These are phyloP conservation scores for Neoarius graeffei DNA, from an alignment of 2,113 vertebrate genomes.

Conservation along the genomic window DNA sequence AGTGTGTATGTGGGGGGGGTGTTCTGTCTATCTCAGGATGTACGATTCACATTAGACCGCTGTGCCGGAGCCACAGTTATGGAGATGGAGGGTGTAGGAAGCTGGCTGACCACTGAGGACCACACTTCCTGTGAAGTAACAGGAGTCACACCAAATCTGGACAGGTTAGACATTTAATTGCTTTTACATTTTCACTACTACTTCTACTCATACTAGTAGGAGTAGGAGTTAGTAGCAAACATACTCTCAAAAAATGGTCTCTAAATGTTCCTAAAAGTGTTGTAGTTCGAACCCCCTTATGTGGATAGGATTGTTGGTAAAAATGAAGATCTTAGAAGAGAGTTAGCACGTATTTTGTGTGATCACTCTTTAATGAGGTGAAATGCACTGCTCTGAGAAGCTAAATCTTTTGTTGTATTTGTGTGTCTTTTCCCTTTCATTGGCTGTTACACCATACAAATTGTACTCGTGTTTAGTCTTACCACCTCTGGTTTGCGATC, in stretches of 20 bases:
- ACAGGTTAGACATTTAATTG: conserved; percentile 68
- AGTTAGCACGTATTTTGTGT: not conserved
- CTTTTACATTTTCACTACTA: not conserved
- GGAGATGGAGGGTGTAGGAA: conserved; percentile 81
- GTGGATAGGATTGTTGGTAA: too few relatives aligned
- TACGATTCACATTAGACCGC: conserved; percentile 80
- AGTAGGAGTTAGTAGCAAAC: not conserved
- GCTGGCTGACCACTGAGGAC: conserved; percentile 79
- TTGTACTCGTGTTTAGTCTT: not conserved
- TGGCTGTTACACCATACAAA: not conserved
- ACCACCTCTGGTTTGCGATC: not conserved
- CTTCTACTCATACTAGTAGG: not conserved
- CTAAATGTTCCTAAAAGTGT: not conserved
- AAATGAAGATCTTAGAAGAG: not conserved
- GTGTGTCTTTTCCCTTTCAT: not conserved
- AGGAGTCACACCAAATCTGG: conserved; percentile 72
- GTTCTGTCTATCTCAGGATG: conserved; percentile 65
- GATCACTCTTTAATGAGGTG: not conserved
- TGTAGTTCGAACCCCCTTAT: not conserved
- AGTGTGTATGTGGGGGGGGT: not conserved
- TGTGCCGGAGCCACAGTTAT: conserved; percentile 74
- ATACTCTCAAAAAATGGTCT: not conserved
- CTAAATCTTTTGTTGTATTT: not conserved
- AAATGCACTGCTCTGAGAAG: not conserved
- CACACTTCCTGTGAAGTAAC: conserved; percentile 78